These are phyloP conservation scores for Psilopogon haemacephalus DNA, from an alignment of 2,113 vertebrate genomes.

Conservation along the genomic window DNA sequence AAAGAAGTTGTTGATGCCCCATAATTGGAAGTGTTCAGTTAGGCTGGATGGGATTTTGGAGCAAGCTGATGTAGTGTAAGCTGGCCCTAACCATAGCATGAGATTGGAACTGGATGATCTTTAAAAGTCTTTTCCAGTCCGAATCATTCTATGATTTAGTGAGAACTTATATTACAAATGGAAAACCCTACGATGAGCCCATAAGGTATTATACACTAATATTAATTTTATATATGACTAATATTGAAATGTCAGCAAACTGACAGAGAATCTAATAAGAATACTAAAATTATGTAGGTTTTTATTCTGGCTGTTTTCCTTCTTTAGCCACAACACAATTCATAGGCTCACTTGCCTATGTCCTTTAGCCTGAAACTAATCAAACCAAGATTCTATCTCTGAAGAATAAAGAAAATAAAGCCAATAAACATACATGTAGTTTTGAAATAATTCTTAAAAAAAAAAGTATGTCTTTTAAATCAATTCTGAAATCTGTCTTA, in stretches of 20 bases:
- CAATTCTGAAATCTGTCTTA: neutral
- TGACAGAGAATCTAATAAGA: neutral
- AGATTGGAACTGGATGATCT: neutral
- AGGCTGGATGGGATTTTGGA: too few relatives aligned
- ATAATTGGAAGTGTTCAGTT: too few relatives aligned
- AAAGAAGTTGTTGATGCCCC: neutral
- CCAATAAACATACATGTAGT: neutral
- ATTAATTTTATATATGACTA: neutral
- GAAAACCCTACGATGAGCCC: neutral
- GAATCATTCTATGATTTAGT: neutral
- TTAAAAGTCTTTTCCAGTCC: neutral
- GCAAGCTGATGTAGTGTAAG: too few relatives aligned
- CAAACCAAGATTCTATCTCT: neutral
- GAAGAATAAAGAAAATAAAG: neutral
- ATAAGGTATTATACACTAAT: neutral
- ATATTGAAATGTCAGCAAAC: neutral
- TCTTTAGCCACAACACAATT: neutral
- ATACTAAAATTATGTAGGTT: neutral
- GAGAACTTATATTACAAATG: neutral
- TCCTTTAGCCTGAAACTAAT: neutral
- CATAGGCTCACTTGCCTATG: neutral
- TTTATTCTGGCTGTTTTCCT: neutral
- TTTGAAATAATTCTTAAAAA: neutral
- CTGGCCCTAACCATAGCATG: too few relatives aligned
- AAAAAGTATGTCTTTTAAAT: neutral